Conservation (phyloP, 2,888 invertebrate genomes). For the Drosophila demipolita region DNA sequence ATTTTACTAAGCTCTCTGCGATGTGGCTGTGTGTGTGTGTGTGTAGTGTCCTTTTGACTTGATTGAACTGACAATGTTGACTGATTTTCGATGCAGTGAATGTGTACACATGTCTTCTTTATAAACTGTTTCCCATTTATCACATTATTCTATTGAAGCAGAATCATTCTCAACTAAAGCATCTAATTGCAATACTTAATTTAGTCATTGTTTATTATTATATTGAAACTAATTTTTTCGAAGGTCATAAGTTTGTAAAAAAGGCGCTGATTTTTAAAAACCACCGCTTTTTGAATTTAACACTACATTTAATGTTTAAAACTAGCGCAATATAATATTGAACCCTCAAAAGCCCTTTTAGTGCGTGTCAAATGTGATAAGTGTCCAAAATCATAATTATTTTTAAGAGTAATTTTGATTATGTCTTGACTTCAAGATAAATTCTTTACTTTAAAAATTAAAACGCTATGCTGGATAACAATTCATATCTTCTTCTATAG, state of each 20-base stretch:
- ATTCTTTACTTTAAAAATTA: too few species aligned
- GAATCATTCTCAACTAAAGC: not conserved
- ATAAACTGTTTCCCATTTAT: not conserved
- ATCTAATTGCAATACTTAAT: not conserved
- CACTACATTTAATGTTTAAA: not conserved
- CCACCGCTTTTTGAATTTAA: too few species aligned
- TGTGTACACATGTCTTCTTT: not conserved
- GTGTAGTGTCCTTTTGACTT: constrained; percentile 4
- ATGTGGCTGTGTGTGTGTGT: not conserved
- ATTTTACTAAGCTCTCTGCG: constrained; percentile 4
- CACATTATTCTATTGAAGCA: not conserved
- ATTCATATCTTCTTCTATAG: too few species aligned
- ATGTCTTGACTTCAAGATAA: too few species aligned
- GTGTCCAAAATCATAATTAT: too few species aligned
- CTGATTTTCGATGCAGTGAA: constrained; percentile 11
- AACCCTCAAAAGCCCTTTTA: too few species aligned
- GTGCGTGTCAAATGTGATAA: too few species aligned
- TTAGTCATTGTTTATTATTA: not conserved
- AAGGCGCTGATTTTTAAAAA: too few species aligned
- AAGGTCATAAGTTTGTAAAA: not conserved
- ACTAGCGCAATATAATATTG: not conserved
- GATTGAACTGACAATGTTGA: constrained; percentile 33
- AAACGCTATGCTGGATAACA: too few species aligned
- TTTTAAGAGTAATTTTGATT: too few species aligned
- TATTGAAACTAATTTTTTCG: not conserved